Evolutionary conservation across 2,797 vertebrate species (phyloP).

Genomic region (Tiaroga cobitis): DNA sequence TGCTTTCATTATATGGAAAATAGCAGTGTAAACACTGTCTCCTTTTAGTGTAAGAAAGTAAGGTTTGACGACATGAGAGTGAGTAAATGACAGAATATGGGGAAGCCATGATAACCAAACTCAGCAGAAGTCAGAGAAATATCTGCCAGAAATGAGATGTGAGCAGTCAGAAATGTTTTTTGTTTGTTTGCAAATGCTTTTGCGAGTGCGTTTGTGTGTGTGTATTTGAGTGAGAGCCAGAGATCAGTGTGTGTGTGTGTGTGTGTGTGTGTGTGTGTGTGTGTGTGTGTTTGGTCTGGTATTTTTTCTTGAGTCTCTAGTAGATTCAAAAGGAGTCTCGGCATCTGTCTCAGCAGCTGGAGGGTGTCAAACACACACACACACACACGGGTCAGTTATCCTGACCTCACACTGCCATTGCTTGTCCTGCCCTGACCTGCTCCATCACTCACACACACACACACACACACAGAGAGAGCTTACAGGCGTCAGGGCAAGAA

Average conservation of each 20-base stretch:
- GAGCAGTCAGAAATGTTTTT: not conserved
- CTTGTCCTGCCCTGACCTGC: conserved; percentile 50
- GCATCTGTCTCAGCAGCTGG: conserved; percentile 51
- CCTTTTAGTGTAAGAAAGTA: not conserved
- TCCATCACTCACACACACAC: conserved; percentile 13
- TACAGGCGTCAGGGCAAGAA: conserved; percentile 3
- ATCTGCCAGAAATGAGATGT: not conserved
- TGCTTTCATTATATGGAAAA: not conserved
- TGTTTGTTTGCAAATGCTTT: conserved; percentile 8
- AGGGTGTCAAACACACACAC: conserved; percentile 23
- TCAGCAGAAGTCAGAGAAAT: not conserved
- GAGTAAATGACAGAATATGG: not conserved
- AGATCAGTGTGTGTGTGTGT: conserved; percentile 22
- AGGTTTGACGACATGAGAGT: not conserved
- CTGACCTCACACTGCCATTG: conserved; percentile 40
- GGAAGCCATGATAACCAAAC: not conserved
- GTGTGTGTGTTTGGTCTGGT: conserved; percentile 10
- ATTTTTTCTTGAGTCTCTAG: conserved; percentile 51
- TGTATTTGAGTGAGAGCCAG: not conserved
- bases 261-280: conserved; percentile 42
- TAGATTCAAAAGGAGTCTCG: conserved; percentile 33
- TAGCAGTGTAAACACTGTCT: not conserved
- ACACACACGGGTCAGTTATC: conserved; percentile 29
- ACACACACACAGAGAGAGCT: not conserved
- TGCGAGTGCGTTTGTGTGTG: conserved; percentile 32